Percentiles rank a stretch among this genome's conserved stretches.
Evolutionary conservation across 2,797 vertebrate species (phyloP).

Genomic region (Pygocentrus nattereri): DNA sequence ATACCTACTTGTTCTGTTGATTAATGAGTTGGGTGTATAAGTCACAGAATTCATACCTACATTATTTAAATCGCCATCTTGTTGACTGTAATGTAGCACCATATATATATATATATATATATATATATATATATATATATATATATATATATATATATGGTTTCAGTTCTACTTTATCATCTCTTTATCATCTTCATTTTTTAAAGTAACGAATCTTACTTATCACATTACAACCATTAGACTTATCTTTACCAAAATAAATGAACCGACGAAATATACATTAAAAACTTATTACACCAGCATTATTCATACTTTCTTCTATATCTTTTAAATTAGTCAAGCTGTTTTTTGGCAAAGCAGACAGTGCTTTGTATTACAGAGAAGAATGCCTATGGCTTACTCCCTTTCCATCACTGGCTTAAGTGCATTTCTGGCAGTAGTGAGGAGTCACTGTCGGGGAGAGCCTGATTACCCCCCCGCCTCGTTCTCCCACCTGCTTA

Average conservation of each 20-base stretch:
- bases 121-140: no score
- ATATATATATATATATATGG: no score
- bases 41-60: no score
- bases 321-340: slow-evolving; percentile 30
- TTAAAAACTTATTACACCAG: slow-evolving; percentile 34
- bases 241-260: slow-evolving; percentile 32
- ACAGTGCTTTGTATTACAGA: slow-evolving; percentile 32
- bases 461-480: slow-evolving; percentile 35
- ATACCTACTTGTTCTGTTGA: no score
- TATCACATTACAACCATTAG: slow-evolving; percentile 12
- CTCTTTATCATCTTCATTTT: neutral
- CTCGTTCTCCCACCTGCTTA: slow-evolving; percentile 32
- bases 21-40: no score
- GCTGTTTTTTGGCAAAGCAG: slow-evolving; percentile 21
- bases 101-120: no score
- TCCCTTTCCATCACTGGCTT: slow-evolving; percentile 40
- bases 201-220: slow-evolving; percentile 15
- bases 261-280: slow-evolving; percentile 21
- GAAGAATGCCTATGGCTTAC: slow-evolving; percentile 27
- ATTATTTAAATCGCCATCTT: no score
- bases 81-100: no score
- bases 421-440: slow-evolving; percentile 59
- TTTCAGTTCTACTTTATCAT: neutral
- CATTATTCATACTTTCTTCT: slow-evolving; percentile 32
- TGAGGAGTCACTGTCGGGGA: slow-evolving; percentile 21